Base-by-base conservation (phyloP, 2,888 invertebrate species). In the Lasioglossum oenotherae region DNA sequence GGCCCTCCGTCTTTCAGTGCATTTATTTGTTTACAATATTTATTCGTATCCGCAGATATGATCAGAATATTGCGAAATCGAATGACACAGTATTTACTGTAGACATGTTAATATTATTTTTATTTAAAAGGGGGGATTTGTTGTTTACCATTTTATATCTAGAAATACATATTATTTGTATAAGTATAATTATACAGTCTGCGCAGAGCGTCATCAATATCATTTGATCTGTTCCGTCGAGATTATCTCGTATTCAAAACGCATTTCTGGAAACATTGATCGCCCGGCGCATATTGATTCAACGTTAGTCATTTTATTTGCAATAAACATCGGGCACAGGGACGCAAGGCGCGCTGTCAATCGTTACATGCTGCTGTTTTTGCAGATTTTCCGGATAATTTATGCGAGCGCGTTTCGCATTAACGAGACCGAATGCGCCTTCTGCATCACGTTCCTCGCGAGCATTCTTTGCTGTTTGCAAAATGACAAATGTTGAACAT, bases 201-300 rank as follows among this genome's bases (percentile, higher is more conserved):
- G 35, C 10, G 5, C 35, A 1, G 71, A 23, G 41, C 23, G 41
- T 71, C 14, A 71, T 71, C 38, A n/a, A 41, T 41, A 71, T 71
- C n/a, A n/a, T 41, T 41, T 71, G 71, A 41, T 71, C 41, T 23
- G 71, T n/a, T 71, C n/a, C n/a, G 71, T 12, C n/a, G 38, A 71
- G 71, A 71, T 71, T 41, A 71, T 71, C n/a, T 71, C n/a, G 71
- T n/a, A 71, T 71, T 71, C 71, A 5, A 71, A 69, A 41, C n/a
- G 71, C 41, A n/a, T 71, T 71, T 41, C 71, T n/a, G 41, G 71
- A 19, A 69, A 38, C 71, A 71, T 38, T n/a, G 71, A 71, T 71
- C 38, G 41, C 41, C 12, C 71, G 12, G 12, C 71, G 41, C 41
- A 71, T 71, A 71, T 71, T 71, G 71, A 71, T 71, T 10, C 38